Evolutionary conservation across 30 jellyfish, hydroid and myxozoan genomes (phyloP).

Genomic region (Nemopilema nomurai): DNA sequence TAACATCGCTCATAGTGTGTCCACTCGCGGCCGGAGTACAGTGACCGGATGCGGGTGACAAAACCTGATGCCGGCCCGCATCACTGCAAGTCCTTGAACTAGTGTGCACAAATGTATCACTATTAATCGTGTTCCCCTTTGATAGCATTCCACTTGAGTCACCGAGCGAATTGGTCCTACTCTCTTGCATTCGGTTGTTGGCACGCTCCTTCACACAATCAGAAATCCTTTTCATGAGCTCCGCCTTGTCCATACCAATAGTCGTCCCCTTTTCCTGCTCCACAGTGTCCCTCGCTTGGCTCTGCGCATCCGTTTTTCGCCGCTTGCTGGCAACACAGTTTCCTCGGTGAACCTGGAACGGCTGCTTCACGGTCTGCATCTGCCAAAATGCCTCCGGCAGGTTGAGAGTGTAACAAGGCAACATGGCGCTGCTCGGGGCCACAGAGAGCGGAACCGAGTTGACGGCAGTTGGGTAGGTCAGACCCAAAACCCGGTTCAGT

Average conservation of each 20-base stretch:
- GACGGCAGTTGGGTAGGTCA: slow-evolving; percentile 6
- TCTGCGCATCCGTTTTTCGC: slow-evolving; percentile 13
- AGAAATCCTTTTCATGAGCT: background rate
- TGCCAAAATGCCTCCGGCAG: slow-evolving; percentile 59
- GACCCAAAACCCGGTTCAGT: slow-evolving; percentile 34
- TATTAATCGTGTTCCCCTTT: background rate
- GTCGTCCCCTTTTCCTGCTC: background rate
- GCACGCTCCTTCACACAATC: background rate
- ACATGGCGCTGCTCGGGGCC: background rate
- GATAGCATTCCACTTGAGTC: background rate
- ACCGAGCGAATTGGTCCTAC: background rate
- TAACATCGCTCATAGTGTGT: background rate
- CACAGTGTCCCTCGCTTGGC: slow-evolving; percentile 17
- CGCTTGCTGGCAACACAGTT: slow-evolving; percentile 20
- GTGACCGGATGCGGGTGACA: background rate
- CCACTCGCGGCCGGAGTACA: background rate
- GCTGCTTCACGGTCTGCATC: slow-evolving; percentile 15
- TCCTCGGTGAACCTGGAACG: slow-evolving; percentile 33
- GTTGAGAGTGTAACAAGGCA: slow-evolving; percentile 55
- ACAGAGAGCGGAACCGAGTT: slow-evolving; percentile 7
- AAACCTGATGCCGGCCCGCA: background rate
- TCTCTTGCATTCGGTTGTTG: background rate
- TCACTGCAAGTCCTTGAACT: background rate
- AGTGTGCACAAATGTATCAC: background rate
- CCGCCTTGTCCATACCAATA: background rate